These are phyloP conservation scores for Hycleus cichorii DNA, from an alignment of 1,140 invertebrate genomes.

Conservation along the genomic window DNA sequence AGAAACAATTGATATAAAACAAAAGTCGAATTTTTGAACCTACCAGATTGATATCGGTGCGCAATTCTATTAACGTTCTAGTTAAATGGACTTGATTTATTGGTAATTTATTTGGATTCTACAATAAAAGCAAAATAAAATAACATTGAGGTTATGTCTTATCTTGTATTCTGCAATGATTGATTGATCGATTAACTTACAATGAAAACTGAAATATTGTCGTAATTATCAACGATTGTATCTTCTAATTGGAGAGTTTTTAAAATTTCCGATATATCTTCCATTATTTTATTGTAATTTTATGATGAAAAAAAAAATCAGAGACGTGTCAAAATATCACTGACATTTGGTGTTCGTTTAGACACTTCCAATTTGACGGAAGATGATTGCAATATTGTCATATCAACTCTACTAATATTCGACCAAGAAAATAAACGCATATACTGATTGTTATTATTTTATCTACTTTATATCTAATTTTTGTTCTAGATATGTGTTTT, in stretches of 20 bases:
- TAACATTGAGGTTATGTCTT: neutral
- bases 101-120: constrained; percentile 34
- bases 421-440: no score
- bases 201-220: constrained; percentile 23
- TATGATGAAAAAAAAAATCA: no score
- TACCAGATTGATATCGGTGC: constrained; percentile 11
- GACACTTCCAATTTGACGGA: no score
- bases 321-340: no score
- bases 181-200: constrained; percentile 9
- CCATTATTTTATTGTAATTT: no score
- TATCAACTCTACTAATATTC: no score
- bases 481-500: no score
- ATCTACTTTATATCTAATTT: no score
- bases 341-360: no score
- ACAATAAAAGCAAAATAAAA: constrained; percentile 3
- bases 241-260: constrained; percentile 2
- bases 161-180: neutral
- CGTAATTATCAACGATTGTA: constrained; percentile 12
- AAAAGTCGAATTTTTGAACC: neutral
- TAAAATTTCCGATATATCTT: constrained; percentile 12
- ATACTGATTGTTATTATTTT: no score
- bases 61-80: constrained; percentile 17
- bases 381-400: no score
- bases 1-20: no score
- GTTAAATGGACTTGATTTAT: constrained; percentile 33